Conservation (phyloP, 2,888 invertebrate genomes). For the Tetrapedia diversipes region DNA sequence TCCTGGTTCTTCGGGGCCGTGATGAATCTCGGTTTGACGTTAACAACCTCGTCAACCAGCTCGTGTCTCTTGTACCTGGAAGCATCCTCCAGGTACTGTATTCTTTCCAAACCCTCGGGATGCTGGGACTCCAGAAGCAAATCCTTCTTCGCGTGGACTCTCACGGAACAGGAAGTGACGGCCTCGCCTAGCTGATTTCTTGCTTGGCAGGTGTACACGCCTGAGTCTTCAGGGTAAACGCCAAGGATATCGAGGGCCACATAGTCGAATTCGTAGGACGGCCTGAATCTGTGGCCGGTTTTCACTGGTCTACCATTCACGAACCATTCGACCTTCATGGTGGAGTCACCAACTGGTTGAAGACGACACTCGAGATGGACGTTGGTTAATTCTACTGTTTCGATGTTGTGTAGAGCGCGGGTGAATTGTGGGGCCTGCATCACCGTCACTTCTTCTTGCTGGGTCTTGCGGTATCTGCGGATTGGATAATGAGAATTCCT, state of each 20-base stretch:
- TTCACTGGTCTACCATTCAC: conserved; percentile 96
- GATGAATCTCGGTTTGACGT: conserved; percentile 92
- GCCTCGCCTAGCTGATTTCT: conserved; percentile 97
- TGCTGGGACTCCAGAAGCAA: conserved; percentile 94
- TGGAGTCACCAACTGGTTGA: conserved; percentile 95
- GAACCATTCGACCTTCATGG: conserved; percentile 98
- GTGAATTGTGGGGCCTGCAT: conserved; percentile 95
- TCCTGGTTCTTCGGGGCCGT: conserved; percentile 94
- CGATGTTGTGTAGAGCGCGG: conserved; percentile 93
- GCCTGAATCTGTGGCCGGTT: conserved; percentile 96
- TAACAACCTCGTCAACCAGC: conserved; percentile 92
- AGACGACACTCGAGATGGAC: conserved; percentile 96
- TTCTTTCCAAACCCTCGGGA: conserved; percentile 95
- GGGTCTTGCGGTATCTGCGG: conserved; percentile 85
- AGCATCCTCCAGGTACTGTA: conserved; percentile 94
- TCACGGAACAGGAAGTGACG: conserved; percentile 94
- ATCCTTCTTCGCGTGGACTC: conserved; percentile 95
- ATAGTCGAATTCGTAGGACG: conserved; percentile 98
- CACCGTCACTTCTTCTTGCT: conserved; percentile 91
- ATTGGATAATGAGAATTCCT: background rate
- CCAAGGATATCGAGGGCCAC: conserved; percentile 97
- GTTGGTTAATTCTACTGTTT: conserved; percentile 95
- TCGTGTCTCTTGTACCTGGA: conserved; percentile 93
- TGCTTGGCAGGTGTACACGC: conserved; percentile 97
- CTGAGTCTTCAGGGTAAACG: conserved; percentile 98